Evolutionary conservation across 1,140 invertebrate species (phyloP), one percentile per base, ranked within the genome.

Genomic region (Chelonus insularis): DNA sequence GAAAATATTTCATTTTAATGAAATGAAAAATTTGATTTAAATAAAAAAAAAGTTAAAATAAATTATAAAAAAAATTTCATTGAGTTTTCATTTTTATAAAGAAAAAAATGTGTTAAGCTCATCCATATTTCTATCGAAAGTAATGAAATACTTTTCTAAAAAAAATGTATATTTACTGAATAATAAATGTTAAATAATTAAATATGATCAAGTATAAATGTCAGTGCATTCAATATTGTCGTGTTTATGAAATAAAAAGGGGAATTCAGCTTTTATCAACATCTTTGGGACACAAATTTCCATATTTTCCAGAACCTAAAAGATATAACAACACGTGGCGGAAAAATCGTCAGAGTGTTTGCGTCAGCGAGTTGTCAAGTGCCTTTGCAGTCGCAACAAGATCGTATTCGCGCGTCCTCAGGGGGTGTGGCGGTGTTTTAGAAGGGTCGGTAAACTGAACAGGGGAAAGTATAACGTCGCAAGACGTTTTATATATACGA

Each of bases 291-390:
- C 29, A 32, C 29, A 32, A 7, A 7, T 32, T 7, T 32, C 6
- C 4, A 1, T 37, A 37, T 37, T 4, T 37, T 4, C 7, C n/a
- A 9, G 36, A n/a, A 12, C 2, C 4, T 14, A 52, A 52, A 36
- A 41, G 39, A 55, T 34, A 54, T 11, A 34, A 14, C 41, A 41
- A 36, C 55, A 57, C 45, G 47, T 56, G 52, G 8, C 11, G 29
- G 32, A 29, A 56, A 56, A 39, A 54, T 37, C 50, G 12, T 25
- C 48, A 43, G 16, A 9, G 50, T 47, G 12, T 51, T 59, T 37
- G 25, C 39, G 57, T 63, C 62, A 63, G 62, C 62, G 50, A 36
- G 18, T 63, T 63, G 23, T 59, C 50, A 32, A 63, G 56, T 51
- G 54, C 37, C 34, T 16, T 52, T 48, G 36, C 20, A 64, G 51